phyloP scores from a whole-genome alignment of 1,140 invertebrate genomes.

The Hirudo medicinalis region DNA sequence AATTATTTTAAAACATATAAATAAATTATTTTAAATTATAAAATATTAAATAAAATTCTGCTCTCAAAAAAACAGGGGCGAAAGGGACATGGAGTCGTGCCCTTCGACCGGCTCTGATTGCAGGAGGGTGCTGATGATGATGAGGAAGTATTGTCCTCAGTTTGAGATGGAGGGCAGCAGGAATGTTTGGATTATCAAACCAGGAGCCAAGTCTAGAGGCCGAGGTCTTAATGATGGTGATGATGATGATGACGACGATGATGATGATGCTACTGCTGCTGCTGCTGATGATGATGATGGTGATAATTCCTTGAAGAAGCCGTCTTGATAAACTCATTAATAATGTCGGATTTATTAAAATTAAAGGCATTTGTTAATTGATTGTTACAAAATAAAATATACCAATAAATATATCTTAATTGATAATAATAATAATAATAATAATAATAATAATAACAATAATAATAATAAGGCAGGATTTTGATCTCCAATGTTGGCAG shows the following conservation, averaged over 20 bases:
- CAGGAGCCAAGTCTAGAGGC: slow-evolving; percentile 79
- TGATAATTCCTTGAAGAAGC: no score
- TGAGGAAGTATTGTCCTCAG: slow-evolving; percentile 61
- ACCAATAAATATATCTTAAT: no score
- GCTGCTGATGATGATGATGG: not conserved
- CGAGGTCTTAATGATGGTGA: slow-evolving; percentile 38
- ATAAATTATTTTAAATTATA: no score
- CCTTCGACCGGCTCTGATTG: not conserved
- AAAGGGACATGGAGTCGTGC: not conserved
- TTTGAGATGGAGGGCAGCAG: slow-evolving; percentile 60
- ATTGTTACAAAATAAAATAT: no score
- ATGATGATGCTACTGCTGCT: not conserved
- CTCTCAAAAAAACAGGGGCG: not conserved
- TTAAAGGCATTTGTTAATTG: no score
- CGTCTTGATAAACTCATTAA: no score
- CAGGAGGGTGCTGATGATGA: slow-evolving; percentile 39
- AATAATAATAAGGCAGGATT: not conserved
- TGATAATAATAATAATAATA: not conserved
- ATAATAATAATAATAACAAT: not conserved
- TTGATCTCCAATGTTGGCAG: slow-evolving; percentile 34
- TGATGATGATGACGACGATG: slow-evolving; percentile 15
- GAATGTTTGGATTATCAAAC: slow-evolving; percentile 90
- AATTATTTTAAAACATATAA: no score
- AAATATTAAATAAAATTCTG: no score
- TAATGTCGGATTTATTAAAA: no score